Evolutionary conservation across 1,140 invertebrate species (phyloP).

Genomic region (Papilio machaon): DNA sequence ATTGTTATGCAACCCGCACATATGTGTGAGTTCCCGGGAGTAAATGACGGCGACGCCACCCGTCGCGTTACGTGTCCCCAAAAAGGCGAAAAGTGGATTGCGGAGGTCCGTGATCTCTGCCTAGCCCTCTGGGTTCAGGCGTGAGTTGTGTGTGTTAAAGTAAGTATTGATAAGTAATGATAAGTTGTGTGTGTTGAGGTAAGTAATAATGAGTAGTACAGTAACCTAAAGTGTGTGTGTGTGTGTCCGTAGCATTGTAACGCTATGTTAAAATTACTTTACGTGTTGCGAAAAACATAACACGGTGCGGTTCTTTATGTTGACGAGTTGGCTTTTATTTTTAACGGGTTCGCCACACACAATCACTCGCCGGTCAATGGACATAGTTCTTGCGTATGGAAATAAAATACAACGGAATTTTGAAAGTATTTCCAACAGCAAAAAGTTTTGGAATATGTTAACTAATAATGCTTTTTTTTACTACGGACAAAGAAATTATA

Average conservation of each 20-base stretch:
- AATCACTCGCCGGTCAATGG: slow-evolving; percentile 18
- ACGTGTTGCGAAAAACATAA: slow-evolving; percentile 10
- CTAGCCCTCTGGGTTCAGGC: no score
- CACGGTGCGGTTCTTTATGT: not conserved
- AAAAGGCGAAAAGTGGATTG: no score
- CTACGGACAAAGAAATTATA: no score
- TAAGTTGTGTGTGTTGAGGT: not conserved
- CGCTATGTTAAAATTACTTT: slow-evolving; percentile 3
- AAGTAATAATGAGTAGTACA: not conserved
- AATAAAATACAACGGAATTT: not conserved
- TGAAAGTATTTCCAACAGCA: not conserved
- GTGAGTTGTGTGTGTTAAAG: no score
- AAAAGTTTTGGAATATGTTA: not conserved
- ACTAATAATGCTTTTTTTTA: not conserved
- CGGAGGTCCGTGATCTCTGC: no score
- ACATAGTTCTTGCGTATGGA: slow-evolving; percentile 3
- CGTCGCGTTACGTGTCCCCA: no score
- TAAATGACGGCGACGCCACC: no score
- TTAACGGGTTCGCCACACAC: slow-evolving; percentile 18
- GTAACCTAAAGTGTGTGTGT: not conserved
- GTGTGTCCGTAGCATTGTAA: not conserved
- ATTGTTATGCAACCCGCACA: no score
- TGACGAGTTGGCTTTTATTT: slow-evolving; percentile 26
- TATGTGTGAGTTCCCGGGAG: no score
- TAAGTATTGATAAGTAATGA: no score